Evolutionary conservation across 2,113 vertebrate genomes (phyloP), one percentile per base, ranked within the genome.

Genomic region (Hylia prasina): DNA sequence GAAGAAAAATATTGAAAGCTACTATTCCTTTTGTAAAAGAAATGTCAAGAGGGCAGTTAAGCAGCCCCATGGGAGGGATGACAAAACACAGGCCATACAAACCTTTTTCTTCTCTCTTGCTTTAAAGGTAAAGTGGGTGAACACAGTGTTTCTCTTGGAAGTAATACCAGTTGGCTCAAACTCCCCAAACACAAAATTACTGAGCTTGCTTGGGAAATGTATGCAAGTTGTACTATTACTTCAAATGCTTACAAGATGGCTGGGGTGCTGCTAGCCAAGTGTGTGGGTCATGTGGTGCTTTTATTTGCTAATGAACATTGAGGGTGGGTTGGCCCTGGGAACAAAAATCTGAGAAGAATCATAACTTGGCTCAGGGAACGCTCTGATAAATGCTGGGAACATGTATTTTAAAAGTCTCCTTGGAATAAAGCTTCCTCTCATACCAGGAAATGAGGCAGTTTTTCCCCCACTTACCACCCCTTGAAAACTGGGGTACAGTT

Each of bases 241-340:
- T 88, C 79, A 92, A 90, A 96, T 87, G 93, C 79, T 95, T 64
- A 83, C 90, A 94, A 93, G 93, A 95, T 70, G 94, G 93, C 82
- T 81, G 76, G 75, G 44, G 76, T 27, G 58, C 68, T 23, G 76
- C 87, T 37, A 63, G 93, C 90, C 96, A 94, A 94, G 93, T 7
- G 71, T 76, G 93, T 14, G 79, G 94, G 85, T 91, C 92, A 94
- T 13, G 64, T 8, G 7, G 90, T 3, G 33, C 91, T 95, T 94
- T 87, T 93, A 92, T 93, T 96, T 90, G 71, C 90, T 96, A 88
- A 94, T 60, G 88, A 97, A 94, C 71, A 33, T 2, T 40, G 75
- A 94, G 85, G 82, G 82, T 86, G 90, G 85, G 71, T 95, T 96
- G 90, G 88, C 71, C 51, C 42, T 56, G 42, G 40, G 76, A 88